Conservation (phyloP, 2,888 invertebrate species). For the Drosophila hamatofila region DNA sequence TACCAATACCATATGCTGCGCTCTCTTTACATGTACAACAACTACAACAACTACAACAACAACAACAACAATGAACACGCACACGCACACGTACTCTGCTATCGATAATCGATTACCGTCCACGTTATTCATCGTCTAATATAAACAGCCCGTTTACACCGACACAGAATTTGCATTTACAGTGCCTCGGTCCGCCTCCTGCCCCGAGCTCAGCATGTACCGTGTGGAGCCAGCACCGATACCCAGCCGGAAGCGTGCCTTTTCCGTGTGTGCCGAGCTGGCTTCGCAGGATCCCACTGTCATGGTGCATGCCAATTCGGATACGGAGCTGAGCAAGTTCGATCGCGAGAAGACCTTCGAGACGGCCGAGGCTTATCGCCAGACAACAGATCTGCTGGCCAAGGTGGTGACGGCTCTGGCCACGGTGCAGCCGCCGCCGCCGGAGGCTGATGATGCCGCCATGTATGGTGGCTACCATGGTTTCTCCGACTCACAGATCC, state of each 20-base stretch:
- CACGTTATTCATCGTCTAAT: slow-evolving; percentile 22
- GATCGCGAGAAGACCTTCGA: slow-evolving; percentile 90
- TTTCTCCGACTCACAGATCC: slow-evolving; percentile 90
- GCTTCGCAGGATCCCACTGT: slow-evolving; percentile 50
- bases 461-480: slow-evolving; percentile 87
- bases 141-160: slow-evolving; percentile 91
- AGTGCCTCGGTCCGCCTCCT: slow-evolving; percentile 88
- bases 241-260: slow-evolving; percentile 87
- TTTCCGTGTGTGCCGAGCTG: slow-evolving; percentile 88
- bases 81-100: slow-evolving; percentile 10
- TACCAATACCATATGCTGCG: slow-evolving; percentile 15
- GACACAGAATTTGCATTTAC: slow-evolving; percentile 85
- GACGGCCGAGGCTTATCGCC: slow-evolving; percentile 89
- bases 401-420: slow-evolving; percentile 92
- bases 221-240: slow-evolving; percentile 86
- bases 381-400: slow-evolving; percentile 91
- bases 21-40: slow-evolving; percentile 68
- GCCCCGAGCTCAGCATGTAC: slow-evolving; percentile 90
- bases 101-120: slow-evolving; percentile 36
- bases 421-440: slow-evolving; percentile 86
- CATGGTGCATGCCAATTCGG: slow-evolving; percentile 89
- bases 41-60: slow-evolving; percentile 21
- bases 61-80: slow-evolving; percentile 23
- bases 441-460: slow-evolving; percentile 83
- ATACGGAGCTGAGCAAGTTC: slow-evolving; percentile 91